A percentile compares a stretch with the other conserved stretches of the same genome.
Conservation (phyloP, 2,113 vertebrate genomes). For the Strigops habroptila region DNA sequence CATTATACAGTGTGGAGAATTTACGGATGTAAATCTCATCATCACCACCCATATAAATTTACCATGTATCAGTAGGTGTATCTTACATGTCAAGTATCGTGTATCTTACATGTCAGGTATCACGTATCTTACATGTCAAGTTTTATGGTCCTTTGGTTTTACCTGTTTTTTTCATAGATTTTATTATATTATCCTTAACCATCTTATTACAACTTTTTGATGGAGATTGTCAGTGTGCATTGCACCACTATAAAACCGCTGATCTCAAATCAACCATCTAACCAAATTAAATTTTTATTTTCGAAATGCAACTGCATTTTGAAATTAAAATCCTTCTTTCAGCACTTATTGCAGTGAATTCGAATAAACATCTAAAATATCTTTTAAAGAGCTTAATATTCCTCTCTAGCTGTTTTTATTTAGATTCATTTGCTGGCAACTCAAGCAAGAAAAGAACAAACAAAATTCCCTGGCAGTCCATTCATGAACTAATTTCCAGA, state of each 20-base stretch:
- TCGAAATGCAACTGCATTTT: neutral
- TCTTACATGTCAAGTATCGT: neutral
- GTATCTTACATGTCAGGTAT: neutral
- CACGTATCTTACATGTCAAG: neutral
- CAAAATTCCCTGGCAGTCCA: neutral
- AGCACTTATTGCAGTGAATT: neutral
- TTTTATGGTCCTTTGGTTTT: neutral
- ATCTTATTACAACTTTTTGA: neutral
- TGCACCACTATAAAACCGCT: neutral
- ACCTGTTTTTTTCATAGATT: neutral
- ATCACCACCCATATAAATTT: neutral
- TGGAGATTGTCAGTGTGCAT: neutral
- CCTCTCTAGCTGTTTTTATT: neutral
- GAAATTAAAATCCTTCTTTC: neutral
- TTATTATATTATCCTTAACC: neutral
- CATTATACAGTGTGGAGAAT: neutral
- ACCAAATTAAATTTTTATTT: neutral
- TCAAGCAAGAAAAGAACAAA: neutral
- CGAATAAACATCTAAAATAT: neutral
- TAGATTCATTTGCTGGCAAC: neutral
- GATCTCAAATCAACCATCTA: neutral
- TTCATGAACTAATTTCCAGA: neutral
- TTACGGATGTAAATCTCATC: neutral
- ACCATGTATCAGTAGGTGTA: too few relatives aligned
- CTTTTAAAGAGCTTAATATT: neutral